Conservation (phyloP, 2,113 vertebrate genomes). For the Falcunculus frontatus region DNA sequence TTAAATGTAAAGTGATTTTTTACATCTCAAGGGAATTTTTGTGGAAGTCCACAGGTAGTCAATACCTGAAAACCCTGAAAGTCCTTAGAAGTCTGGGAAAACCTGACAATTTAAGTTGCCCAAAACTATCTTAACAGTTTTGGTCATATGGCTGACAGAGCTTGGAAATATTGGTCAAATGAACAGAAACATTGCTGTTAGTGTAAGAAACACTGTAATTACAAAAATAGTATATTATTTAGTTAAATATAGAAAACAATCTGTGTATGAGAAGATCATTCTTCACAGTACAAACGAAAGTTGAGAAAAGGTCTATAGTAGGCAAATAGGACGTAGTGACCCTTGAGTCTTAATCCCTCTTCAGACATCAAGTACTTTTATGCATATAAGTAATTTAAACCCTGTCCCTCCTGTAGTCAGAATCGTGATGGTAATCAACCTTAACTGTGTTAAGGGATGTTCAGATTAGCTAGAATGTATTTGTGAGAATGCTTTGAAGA, state of each 20-base stretch:
- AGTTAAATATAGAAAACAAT: not conserved
- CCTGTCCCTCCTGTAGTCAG: not conserved
- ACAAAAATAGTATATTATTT: not conserved
- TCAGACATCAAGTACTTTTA: not conserved
- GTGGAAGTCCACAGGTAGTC: not conserved
- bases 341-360: not conserved
- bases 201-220: not conserved
- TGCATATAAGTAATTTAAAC: not conserved
- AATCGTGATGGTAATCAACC: not conserved
- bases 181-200: not conserved
- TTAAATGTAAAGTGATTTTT: not conserved
- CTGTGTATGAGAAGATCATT: not conserved
- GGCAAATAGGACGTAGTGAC: not conserved
- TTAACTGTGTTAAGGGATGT: not conserved
- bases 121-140: not conserved
- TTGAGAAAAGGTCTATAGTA: not conserved
- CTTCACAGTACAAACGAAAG: not conserved
- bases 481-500: slow-evolving; percentile 32
- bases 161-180: not conserved
- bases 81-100: not conserved
- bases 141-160: not conserved
- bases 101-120: not conserved
- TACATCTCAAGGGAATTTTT: not conserved
- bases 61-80: not conserved
- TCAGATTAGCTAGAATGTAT: not conserved